phyloP scores from a whole-genome alignment of 2,113 vertebrate genomes.

The Vulpes ferrilata region DNA sequence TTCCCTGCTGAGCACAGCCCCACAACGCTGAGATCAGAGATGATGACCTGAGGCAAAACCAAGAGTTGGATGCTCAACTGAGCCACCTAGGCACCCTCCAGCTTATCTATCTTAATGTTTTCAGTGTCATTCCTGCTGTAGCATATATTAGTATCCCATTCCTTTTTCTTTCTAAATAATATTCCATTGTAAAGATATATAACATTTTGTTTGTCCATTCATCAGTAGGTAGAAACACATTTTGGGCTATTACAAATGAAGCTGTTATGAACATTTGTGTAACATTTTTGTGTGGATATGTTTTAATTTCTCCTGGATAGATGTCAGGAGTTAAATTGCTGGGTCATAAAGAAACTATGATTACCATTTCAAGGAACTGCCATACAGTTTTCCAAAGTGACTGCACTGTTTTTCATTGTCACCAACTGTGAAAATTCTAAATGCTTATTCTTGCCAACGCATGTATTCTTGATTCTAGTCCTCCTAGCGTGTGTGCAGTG shows the following conservation, averaged over 20 bases:
- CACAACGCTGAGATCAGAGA: not conserved
- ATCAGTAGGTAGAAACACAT: not conserved
- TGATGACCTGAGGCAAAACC: not conserved
- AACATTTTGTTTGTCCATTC: not conserved
- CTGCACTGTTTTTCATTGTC: not conserved
- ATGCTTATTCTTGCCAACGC: not conserved
- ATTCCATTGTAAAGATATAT: not conserved
- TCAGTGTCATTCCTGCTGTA: not conserved
- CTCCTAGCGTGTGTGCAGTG: not conserved
- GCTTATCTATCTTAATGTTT: not conserved
- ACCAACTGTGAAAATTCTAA: not conserved
- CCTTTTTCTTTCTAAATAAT: not conserved
- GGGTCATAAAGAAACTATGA: not conserved
- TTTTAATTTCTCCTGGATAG: not conserved
- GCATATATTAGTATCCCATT: not conserved
- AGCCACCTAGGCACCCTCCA: not conserved
- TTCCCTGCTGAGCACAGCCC: not conserved
- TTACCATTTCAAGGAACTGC: not conserved
- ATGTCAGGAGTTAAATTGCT: not conserved
- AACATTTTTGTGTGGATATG: not conserved
- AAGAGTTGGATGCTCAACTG: not conserved
- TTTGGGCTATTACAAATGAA: not conserved
- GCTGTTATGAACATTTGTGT: not conserved
- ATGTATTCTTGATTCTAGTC: not conserved
- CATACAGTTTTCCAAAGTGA: not conserved